A percentile compares a stretch with the other conserved stretches of the same genome.
These are phyloP conservation scores for Lasioglossum morio DNA, from an alignment of 2,888 invertebrate genomes.

Conservation along the genomic window DNA sequence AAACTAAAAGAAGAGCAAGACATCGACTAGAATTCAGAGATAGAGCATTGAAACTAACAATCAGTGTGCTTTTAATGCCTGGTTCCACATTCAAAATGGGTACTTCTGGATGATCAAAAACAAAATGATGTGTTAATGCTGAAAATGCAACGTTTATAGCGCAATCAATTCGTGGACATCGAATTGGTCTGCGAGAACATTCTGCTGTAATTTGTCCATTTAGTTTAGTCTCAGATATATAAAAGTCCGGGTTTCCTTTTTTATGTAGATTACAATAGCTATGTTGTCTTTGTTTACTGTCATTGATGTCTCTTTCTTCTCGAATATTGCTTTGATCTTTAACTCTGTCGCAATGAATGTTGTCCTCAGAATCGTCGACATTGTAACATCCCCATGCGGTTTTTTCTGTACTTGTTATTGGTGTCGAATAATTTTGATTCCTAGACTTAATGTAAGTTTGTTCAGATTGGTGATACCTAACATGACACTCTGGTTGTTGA, in stretches of 20 bases:
- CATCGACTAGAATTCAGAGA: conserved; percentile 79
- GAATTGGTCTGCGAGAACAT: conserved; percentile 83
- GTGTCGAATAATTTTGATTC: conserved; percentile 53
- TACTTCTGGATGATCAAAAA: conserved; percentile 86
- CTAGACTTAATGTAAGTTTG: conserved; percentile 53
- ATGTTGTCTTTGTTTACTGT: conserved; percentile 53
- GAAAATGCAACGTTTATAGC: conserved; percentile 86
- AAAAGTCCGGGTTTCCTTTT: conserved; percentile 58
- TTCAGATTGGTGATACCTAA: conserved; percentile 46
- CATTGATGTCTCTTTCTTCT: conserved; percentile 36
- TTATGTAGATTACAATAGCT: conserved; percentile 70
- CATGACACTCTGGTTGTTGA: conserved; percentile 21
- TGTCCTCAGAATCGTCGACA: conserved; percentile 20
- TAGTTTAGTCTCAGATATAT: conserved; percentile 69
- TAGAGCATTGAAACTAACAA: conserved; percentile 77
- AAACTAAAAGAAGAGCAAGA: conserved; percentile 80
- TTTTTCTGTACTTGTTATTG: conserved; percentile 34
- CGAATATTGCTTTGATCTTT: conserved; percentile 30
- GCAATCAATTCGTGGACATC: conserved; percentile 86
- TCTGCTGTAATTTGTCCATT: conserved; percentile 75
- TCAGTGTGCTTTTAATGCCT: conserved; percentile 78
- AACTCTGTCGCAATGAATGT: conserved; percentile 19
- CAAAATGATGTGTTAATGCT: conserved; percentile 86
- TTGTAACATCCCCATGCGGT: conserved; percentile 18
- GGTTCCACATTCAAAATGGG: conserved; percentile 82